Evolutionary conservation across 1,140 invertebrate species (phyloP), one percentile per base, ranked within the genome.

Genomic region (Gonatopus flavifemur): DNA sequence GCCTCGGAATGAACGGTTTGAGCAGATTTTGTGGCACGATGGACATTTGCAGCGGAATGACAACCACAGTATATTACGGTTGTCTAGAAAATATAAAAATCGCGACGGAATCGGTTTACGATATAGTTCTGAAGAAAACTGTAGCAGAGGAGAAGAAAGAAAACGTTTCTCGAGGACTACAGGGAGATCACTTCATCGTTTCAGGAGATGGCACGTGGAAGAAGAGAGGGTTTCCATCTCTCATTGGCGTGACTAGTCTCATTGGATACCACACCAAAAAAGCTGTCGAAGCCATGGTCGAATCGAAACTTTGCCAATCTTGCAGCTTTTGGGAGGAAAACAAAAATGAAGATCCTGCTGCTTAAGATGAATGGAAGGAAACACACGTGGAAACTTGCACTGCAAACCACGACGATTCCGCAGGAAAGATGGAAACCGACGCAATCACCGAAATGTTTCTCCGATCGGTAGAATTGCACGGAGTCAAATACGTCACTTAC

Each of bases 151-250:
- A 33, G 15, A 33, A 33, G n/a, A 13, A 33, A 33, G 7, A 9
- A 33, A 33, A 33, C 15, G 32, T 13, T 33, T n/a, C 10, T n/a
- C 5, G 15, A 15, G 32, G 32, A 8, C 5, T n/a, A 5, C 5
- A 8, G 6, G 7, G 4, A 33, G 7, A 7, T 4, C 6, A 33
- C 5, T 8, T 33, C 5, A 9, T 15, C 4, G 32, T 33, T 9
- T 33, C 32, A n/a, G 32, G 32, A 6, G 32, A 33, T 33, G 32
- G 32, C 10, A 8, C 32, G n/a, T 33, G 57, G 53, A 41, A 24
- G 24, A 59, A 57, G 36, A 22, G 54, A 33, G 58, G 58, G 6
- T 54, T 49, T 52, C 42, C 58, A 24, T 60, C 58, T 22, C 43
- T 55, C 21, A 45, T 52, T 19, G 59, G 56, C 12, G 42, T 50